Base-by-base conservation (phyloP, 2,113 vertebrate genomes). In the Onychostruthus taczanowskii region DNA sequence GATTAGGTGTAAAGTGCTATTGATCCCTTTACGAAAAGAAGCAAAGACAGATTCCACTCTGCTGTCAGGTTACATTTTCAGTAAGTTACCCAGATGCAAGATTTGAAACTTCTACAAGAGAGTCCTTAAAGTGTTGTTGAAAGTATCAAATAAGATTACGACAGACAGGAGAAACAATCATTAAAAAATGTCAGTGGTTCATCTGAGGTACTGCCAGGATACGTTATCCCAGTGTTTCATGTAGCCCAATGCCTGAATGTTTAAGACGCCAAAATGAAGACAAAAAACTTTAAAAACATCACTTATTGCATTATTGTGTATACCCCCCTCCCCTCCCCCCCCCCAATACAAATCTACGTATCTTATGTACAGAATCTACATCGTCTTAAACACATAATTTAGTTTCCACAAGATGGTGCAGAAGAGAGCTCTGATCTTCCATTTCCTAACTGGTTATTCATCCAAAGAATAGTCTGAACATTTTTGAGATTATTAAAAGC, bases 1-100 rank as follows among this genome's bases (percentile, higher is more conserved):
- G 87, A 95, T 96, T 96, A 96, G 94, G 97, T 97, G 96, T 89
- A 96, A 98, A 98, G 97, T 96, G 96, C 87, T 97, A 97, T 95
- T 97, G 97, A 97, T 97, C 95, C 94, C 90, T 94, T 91, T 93
- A 91, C 43, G 1, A 95, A 94, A 96, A 96, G 96, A 94, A 95
- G 87, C 85, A 76, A 78, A 77, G 55, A 86, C 91, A 96, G 93
- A 96, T 97, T 96, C 93, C 82, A 93, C 91, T 75, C 50, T 0
- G 2, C 85, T 97, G 96, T 97, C 97, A 97, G 35, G 87, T 97
- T 91, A 87, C 84, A 97, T 97, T 97, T 98, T 96, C 96, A 93
- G 55, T 87, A 79, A 92, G 93, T 96, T 94, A 81, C 47, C 46
- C 83, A 95, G 74, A 81, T 15, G 56, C 61, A 82, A 90, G 89